Percentiles rank a stretch among this genome's conserved stretches.
phyloP scores from a whole-genome alignment of 2,888 invertebrate genomes.

The Gandaritis pyraliata region DNA sequence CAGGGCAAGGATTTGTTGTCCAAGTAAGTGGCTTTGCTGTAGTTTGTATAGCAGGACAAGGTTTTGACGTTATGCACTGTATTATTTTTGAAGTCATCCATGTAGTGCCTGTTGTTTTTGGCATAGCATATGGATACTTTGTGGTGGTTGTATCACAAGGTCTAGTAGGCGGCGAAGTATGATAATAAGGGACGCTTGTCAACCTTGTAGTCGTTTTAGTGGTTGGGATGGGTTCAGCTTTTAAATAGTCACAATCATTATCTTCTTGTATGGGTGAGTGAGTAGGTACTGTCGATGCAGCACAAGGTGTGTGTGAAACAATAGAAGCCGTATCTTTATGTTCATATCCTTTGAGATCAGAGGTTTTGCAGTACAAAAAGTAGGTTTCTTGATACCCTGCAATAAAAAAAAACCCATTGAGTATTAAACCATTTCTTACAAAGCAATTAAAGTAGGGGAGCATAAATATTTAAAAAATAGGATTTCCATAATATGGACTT shows the following conservation, averaged over 20 bases:
- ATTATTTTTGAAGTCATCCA: constrained; percentile 9
- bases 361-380: constrained; percentile 47
- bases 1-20: constrained; percentile 6
- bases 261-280: background rate
- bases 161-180: constrained; percentile 4
- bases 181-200: constrained; percentile 1
- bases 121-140: constrained; percentile 4
- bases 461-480: no score
- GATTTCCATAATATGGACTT: no score
- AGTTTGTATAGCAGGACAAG: constrained; percentile 3
- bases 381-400: constrained; percentile 55
- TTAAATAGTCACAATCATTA: constrained; percentile 23
- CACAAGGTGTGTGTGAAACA: background rate
- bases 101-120: constrained; percentile 6
- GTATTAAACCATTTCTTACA: background rate
- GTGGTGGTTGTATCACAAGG: background rate
- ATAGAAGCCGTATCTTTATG: constrained; percentile 1
- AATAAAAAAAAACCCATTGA: constrained; percentile 27
- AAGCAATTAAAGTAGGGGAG: no score
- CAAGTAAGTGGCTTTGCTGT: background rate
- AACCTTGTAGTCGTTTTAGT: constrained; percentile 9
- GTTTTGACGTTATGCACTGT: constrained; percentile 13
- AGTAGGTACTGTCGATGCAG: background rate
- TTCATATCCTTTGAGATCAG: constrained; percentile 36
- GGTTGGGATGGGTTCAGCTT: constrained; percentile 10